Evolutionary conservation across 2,113 vertebrate genomes (phyloP), one percentile per base, ranked within the genome.

Genomic region (Heteronetta atricapilla): DNA sequence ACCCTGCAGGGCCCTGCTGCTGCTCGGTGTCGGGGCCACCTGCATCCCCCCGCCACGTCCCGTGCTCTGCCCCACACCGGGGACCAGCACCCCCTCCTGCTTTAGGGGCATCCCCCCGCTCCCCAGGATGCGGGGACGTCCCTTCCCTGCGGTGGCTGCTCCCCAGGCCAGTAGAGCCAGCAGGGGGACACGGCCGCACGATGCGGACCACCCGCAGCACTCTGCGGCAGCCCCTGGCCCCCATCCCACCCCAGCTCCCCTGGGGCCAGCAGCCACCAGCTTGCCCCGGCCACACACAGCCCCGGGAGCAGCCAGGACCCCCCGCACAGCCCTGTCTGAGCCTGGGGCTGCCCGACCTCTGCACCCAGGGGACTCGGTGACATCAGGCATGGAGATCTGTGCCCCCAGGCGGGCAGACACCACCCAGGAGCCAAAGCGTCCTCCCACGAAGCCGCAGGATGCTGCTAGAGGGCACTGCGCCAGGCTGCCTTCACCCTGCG

Each of bases 311-410:
- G 25, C 28, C 10, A 7, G 66, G 73, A 53, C 20, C 50, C 83
- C 34, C 40, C 3, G 0, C 25, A 3, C 0, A 2, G 82, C 34
- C 59, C 42, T 11, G 0, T 12, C 46, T 60, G 40, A 87, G n/a
- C 48, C 52, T 0, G 0, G 19, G n/a, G 15, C 31, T 77, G 34
- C 53, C n/a, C 59, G 34, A 38, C 86, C 21, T 31, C 16, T 10
- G 36, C 38, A 29, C 52, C 18, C 0, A 0, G 2, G 3, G 4
- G 6, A 67, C 1, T 3, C 1, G 7, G 31, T 16, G 31, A 42
- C n/a, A 56, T 33, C 17, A 25, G 7, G 20, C 1, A 2, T 2
- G 4, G 23, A 8, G 13, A 34, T 2, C 74, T 74, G 44, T 55
- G 60, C 29, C 55, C 1, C 0, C 42, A 22, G 17, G 23, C 36